Evolutionary conservation across 2,113 vertebrate species (phyloP), one percentile per base, ranked within the genome.

Genomic region (Eleginops maclovinus): DNA sequence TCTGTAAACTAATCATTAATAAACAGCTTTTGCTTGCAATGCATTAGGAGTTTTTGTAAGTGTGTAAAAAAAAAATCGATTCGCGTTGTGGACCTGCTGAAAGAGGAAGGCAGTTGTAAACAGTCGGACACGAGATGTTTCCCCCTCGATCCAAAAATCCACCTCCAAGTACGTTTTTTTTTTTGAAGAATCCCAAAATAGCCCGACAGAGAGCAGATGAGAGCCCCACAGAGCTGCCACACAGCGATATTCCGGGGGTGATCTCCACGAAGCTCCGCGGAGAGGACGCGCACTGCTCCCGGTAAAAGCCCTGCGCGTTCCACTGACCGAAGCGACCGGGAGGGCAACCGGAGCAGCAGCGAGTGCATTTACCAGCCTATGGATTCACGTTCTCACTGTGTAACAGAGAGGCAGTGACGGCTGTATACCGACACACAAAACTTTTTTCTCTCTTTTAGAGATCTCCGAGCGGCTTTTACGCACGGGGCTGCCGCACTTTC

Each of bases 181-280:
- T 95, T 96, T 93, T 96, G 96, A 97, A 96, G 95, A 95, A 95
- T 97, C 96, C 96, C 96, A 96, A 96, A 96, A 96, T 94, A 96
- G 94, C 94, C 93, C 84, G 71, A 89, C 91, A 86, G 59, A 82
- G 93, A 95, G 93, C 93, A 94, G 93, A 94, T 94, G 95, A 93
- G 91, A 88, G 94, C 77, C 92, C 70, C 84, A 87, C 82, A 82
- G 40, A 76, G 67, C 83, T 78, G 79, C 77, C 81, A 88, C 58
- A 80, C 84, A 85, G 84, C 66, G 84, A 87, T 86, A 83, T 86
- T 93, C 91, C 90, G 79, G 64, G 63, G 36, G 76, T 85, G 86
- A 64, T 77, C 70, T 91, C 69, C 87, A 85, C 80, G 70, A 47
- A 83, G 74, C 87, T 85, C 77, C 82, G 87, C 71, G 79, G 70